These are phyloP conservation scores for Columba janthina DNA, from an alignment of 2,113 vertebrate genomes.

Conservation along the genomic window DNA sequence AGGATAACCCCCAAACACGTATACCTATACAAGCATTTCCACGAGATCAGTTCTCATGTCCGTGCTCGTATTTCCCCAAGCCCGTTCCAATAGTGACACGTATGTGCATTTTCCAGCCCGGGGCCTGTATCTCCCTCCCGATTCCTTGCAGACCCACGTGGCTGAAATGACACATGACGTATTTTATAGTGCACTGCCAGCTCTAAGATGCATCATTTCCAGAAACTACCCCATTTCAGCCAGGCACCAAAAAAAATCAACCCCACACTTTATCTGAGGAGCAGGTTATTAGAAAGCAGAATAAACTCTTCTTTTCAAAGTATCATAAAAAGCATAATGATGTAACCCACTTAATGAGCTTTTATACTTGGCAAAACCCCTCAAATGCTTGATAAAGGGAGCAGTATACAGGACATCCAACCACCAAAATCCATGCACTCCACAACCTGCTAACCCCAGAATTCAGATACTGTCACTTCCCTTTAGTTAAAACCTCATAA, in stretches of 20 bases:
- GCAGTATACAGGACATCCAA: neutral
- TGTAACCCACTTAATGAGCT: neutral
- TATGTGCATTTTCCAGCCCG: neutral
- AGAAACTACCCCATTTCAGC: neutral
- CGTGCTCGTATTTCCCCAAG: neutral
- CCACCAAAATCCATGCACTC: neutral
- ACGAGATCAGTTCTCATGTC: neutral
- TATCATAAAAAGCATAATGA: neutral
- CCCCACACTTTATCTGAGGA: neutral
- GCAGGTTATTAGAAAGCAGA: neutral
- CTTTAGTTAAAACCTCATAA: neutral
- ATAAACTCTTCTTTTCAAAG: neutral
- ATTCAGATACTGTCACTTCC: neutral
- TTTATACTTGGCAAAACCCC: neutral
- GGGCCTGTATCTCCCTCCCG: neutral
- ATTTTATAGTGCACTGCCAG: neutral
- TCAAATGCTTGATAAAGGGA: neutral
- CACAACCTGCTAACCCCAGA: neutral
- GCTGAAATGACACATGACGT: neutral
- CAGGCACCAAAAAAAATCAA: neutral
- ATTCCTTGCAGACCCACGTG: neutral
- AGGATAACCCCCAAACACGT: neutral
- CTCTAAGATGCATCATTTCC: neutral
- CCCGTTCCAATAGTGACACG: neutral
- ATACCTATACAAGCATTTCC: neutral